These are phyloP conservation scores for Silvanus unidentatus DNA, from an alignment of 2,888 invertebrate genomes.

Conservation along the genomic window DNA sequence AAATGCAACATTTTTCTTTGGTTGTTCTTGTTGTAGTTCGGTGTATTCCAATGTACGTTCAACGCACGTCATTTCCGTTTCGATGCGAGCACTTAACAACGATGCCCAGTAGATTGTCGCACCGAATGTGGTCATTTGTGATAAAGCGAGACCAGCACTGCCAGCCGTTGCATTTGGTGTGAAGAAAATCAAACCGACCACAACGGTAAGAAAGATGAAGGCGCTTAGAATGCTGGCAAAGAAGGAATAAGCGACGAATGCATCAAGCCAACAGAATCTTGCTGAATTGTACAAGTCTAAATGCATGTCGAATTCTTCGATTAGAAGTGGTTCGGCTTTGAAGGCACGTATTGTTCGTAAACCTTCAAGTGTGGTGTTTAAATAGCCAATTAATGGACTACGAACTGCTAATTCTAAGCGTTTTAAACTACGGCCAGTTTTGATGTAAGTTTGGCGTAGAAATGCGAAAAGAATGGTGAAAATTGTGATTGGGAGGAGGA, in stretches of 20 bases:
- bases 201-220: neutral
- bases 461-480: neutral
- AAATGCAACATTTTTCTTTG: conserved; percentile 39
- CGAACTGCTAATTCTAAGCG: conserved; percentile 64
- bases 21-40: conserved; percentile 43
- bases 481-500: conserved; percentile 45
- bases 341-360: conserved; percentile 67
- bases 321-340: conserved; percentile 55
- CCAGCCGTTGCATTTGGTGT: conserved; percentile 52
- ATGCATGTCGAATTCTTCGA: conserved; percentile 54
- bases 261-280: conserved; percentile 26
- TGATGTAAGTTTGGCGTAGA: conserved; percentile 55
- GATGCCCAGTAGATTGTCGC: conserved; percentile 57
- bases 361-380: conserved; percentile 68
- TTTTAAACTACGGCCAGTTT: conserved; percentile 65
- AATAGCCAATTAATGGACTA: conserved; percentile 68
- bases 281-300: conserved; percentile 46
- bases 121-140: conserved; percentile 69
- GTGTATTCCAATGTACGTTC: conserved; percentile 59
- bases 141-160: conserved; percentile 70
- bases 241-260: conserved; percentile 22
- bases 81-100: conserved; percentile 75
- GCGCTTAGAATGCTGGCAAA: neutral
- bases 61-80: conserved; percentile 79
- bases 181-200: neutral